These are phyloP conservation scores for Orthonyx spaldingii DNA, from an alignment of 2,113 vertebrate genomes.

Conservation along the genomic window DNA sequence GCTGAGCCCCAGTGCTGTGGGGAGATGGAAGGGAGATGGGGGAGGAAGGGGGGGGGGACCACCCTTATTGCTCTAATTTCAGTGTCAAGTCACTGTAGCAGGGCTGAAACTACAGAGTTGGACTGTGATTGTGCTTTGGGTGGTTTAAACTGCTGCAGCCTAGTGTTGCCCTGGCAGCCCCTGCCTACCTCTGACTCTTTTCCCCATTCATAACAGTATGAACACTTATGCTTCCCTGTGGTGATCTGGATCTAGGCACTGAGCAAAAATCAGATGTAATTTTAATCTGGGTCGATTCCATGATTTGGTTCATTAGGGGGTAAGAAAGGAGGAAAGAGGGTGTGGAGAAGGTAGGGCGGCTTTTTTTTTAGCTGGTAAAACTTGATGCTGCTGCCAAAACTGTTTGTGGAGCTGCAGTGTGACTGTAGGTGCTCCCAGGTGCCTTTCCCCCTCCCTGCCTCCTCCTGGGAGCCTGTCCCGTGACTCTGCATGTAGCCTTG, in stretches of 20 bases:
- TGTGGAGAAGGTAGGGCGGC: neutral
- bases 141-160: neutral
- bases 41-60: neutral
- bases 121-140: neutral
- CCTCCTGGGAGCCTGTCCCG: neutral
- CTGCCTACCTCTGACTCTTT: neutral
- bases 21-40: neutral
- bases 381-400: neutral
- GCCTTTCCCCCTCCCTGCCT: neutral
- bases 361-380: neutral
- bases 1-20: neutral
- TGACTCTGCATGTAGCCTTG: neutral
- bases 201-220: rapidly evolving
- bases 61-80: neutral
- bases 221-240: neutral
- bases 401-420: neutral
- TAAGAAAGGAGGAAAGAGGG: neutral
- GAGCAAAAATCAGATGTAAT: neutral
- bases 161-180: neutral
- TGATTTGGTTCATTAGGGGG: neutral
- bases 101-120: neutral
- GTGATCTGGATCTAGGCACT: neutral
- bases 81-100: neutral
- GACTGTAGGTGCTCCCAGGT: neutral
- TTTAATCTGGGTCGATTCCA: slow-evolving; percentile 21